These are phyloP conservation scores for Aegithalos caudatus DNA, from an alignment of 2,113 vertebrate genomes.

Conservation along the genomic window DNA sequence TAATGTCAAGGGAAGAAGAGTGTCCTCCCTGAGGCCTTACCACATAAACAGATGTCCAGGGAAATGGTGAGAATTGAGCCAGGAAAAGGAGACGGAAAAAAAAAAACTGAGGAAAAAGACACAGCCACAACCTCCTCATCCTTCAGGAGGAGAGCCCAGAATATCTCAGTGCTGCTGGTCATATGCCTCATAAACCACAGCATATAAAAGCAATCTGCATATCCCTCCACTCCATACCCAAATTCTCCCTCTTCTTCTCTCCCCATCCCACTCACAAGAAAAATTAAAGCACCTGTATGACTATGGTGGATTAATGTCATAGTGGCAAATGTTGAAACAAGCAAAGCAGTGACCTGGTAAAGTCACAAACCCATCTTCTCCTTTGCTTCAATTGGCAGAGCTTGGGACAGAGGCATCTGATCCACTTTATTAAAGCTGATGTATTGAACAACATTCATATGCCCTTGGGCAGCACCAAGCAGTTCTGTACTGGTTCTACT, in stretches of 20 bases:
- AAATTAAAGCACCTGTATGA: background rate
- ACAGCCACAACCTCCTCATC: background rate
- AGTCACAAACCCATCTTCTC: background rate
- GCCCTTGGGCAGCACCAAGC: background rate
- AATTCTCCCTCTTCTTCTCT: background rate
- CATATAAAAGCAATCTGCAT: background rate
- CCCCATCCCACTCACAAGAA: background rate
- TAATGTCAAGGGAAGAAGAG: background rate
- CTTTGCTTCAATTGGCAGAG: background rate
- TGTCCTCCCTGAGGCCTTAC: background rate
- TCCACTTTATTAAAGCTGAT: background rate
- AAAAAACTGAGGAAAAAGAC: background rate
- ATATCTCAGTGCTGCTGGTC: background rate
- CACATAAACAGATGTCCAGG: background rate
- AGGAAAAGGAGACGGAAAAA: background rate
- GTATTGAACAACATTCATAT: background rate
- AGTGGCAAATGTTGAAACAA: background rate
- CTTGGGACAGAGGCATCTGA: background rate
- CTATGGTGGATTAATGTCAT: background rate
- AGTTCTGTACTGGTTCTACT: no score
- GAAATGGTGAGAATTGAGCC: background rate
- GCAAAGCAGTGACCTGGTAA: background rate
- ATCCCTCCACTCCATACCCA: background rate
- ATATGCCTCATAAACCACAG: background rate
- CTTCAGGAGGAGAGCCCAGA: background rate